Evolutionary conservation across 1,140 invertebrate genomes (phyloP).

Genomic region (Tetramorium alpestre): DNA sequence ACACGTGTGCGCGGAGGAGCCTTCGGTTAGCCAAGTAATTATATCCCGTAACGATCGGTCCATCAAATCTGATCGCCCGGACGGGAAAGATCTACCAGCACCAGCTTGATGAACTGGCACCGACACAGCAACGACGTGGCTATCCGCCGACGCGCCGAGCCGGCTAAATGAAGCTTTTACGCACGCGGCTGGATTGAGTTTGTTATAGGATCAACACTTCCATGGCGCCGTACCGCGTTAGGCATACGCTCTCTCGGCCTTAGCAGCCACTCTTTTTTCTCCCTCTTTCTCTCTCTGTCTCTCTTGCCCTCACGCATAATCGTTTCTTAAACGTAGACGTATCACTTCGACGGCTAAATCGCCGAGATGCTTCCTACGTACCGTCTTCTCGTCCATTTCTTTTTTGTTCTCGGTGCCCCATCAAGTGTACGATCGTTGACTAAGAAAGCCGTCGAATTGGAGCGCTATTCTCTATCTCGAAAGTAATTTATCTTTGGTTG

Average conservation of each 20-base stretch:
- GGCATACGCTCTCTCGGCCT: conserved; percentile 62
- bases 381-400: neutral
- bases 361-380: conserved; percentile 41
- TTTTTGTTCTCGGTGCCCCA: neutral
- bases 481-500: neutral
- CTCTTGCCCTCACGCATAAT: conserved; percentile 63
- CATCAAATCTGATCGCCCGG: conserved; percentile 80
- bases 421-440: neutral
- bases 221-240: conserved; percentile 62
- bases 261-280: conserved; percentile 18
- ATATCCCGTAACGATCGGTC: conserved; percentile 82
- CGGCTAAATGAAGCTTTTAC: conserved; percentile 81
- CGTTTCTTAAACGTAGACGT: conserved; percentile 63
- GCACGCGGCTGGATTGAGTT: conserved; percentile 75
- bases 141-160: conserved; percentile 59
- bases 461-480: neutral
- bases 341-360: conserved; percentile 62
- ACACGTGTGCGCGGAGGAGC: conserved; percentile 54
- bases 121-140: conserved; percentile 38
- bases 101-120: conserved; percentile 41
- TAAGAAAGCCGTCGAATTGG: neutral
- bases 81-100: conserved; percentile 52
- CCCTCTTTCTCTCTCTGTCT: no score
- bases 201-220: conserved; percentile 79
- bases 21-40: conserved; percentile 75